A percentile compares a stretch with the other conserved stretches of the same genome.
Conservation (phyloP, 1,140 invertebrate species). For the Delia radicum region DNA sequence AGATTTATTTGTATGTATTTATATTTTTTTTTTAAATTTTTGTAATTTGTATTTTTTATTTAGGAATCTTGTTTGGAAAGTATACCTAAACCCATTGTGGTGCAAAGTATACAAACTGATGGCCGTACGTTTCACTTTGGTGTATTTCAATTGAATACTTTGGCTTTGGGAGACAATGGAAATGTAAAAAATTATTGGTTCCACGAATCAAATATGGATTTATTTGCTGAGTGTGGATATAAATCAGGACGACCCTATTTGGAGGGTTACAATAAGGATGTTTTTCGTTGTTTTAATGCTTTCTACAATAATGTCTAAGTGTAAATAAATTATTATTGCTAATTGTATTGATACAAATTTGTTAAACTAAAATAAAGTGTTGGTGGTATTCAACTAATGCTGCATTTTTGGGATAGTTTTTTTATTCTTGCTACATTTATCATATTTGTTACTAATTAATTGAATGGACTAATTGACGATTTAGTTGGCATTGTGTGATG, state of each 20-base stretch:
- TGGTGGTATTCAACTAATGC: too few species aligned
- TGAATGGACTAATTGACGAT: too few species aligned
- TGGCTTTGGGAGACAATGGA: conserved; percentile 64
- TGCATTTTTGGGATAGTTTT: too few species aligned
- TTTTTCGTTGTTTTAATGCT: conserved; percentile 73
- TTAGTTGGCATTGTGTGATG: too few species aligned
- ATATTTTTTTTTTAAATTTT: conserved; percentile 30
- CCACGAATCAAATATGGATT: conserved; percentile 60
- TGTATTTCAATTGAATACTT: conserved; percentile 82
- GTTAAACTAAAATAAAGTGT: too few species aligned
- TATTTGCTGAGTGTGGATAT: conserved; percentile 71
- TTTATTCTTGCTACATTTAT: too few species aligned
- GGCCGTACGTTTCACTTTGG: conserved; percentile 75
- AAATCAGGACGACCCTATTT: conserved; percentile 64
- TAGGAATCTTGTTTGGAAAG: conserved; percentile 63
- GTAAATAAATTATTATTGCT: too few species aligned
- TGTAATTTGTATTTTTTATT: too few species aligned
- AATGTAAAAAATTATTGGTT: conserved; percentile 76
- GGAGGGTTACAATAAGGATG: conserved; percentile 73
- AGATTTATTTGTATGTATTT: too few species aligned
- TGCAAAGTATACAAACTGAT: conserved; percentile 79
- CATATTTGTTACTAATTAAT: too few species aligned
- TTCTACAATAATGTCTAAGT: conserved; percentile 71
- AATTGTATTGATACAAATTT: too few species aligned
- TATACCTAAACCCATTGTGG: conserved; percentile 74